A percentile compares a stretch with the other conserved stretches of the same genome.
These are phyloP conservation scores for Datnioides undecimradiatus DNA, from an alignment of 2,113 vertebrate genomes.

Conservation along the genomic window DNA sequence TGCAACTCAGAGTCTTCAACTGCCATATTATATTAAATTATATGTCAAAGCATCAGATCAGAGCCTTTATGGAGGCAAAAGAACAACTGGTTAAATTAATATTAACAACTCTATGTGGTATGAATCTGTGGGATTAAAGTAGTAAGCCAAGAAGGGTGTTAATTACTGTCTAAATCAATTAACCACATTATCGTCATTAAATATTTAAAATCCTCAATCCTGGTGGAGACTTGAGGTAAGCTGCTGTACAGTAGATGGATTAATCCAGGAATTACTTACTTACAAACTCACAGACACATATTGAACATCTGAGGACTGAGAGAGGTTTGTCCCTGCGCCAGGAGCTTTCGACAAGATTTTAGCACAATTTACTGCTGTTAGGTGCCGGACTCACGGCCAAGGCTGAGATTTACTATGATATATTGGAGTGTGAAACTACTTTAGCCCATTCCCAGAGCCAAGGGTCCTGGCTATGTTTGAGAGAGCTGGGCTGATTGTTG, in stretches of 20 bases:
- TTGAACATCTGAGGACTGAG: slow-evolving; percentile 5
- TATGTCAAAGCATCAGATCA: slow-evolving; percentile 10
- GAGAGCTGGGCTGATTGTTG: slow-evolving; percentile 65
- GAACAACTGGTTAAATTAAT: slow-evolving; percentile 22
- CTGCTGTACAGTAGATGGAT: slow-evolving; percentile 27
- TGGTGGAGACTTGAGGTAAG: slow-evolving; percentile 40
- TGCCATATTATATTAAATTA: neutral
- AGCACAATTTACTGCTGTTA: slow-evolving; percentile 39
- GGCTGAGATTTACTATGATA: slow-evolving; percentile 66
- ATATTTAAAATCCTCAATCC: slow-evolving; percentile 62
- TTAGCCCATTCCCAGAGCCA: slow-evolving; percentile 47
- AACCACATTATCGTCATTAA: slow-evolving; percentile 63
- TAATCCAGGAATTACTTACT: slow-evolving; percentile 60
- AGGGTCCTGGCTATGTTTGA: slow-evolving; percentile 59
- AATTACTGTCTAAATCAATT: slow-evolving; percentile 71
- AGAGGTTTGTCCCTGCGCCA: neutral
- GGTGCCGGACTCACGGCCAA: slow-evolving; percentile 40
- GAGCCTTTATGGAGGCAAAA: slow-evolving; percentile 11
- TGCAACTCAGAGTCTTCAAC: neutral
- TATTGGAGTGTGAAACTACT: slow-evolving; percentile 59
- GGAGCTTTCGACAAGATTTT: slow-evolving; percentile 43
- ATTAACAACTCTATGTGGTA: slow-evolving; percentile 44
- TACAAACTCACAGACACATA: slow-evolving; percentile 18
- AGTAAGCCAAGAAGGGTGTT: slow-evolving; percentile 49
- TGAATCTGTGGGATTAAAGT: slow-evolving; percentile 56